phyloP scores from a whole-genome alignment of 2,113 vertebrate genomes.

The Plectropomus leopardus region DNA sequence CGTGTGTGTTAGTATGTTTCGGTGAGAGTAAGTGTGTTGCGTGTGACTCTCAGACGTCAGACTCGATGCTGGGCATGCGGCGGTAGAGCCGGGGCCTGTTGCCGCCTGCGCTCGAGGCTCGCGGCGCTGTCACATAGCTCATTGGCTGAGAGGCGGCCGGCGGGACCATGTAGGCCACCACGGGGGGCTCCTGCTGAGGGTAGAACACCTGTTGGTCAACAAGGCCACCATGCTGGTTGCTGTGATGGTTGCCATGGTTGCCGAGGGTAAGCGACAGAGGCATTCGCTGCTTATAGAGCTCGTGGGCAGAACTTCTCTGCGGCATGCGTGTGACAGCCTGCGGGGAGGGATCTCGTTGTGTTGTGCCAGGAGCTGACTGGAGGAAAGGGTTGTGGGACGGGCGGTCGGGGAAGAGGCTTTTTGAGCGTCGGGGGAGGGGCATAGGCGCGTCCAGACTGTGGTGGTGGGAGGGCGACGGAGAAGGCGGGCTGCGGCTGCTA shows the following conservation, averaged over 20 bases:
- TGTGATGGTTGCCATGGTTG: conserved; percentile 88
- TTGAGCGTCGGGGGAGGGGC: conserved; percentile 90
- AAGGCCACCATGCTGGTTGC: conserved; percentile 77
- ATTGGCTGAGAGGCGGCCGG: conserved; percentile 91
- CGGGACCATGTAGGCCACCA: conserved; percentile 96
- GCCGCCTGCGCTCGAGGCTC: conserved; percentile 95
- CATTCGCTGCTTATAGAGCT: conserved; percentile 94
- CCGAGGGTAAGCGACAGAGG: conserved; percentile 88
- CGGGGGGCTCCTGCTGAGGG: conserved; percentile 89
- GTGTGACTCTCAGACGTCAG: conserved; percentile 90
- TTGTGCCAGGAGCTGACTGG: conserved; percentile 83
- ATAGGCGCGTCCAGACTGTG: conserved; percentile 86
- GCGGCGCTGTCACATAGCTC: conserved; percentile 90
- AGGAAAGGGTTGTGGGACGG: conserved; percentile 95
- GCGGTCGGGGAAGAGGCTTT: conserved; percentile 92
- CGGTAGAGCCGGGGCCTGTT: conserved; percentile 95
- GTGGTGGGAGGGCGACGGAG: conserved; percentile 86
- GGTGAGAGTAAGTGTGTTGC: conserved; percentile 47
- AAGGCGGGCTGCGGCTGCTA: conserved; percentile 85
- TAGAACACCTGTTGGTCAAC: conserved; percentile 83
- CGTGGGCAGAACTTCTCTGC: conserved; percentile 91
- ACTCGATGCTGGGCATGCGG: conserved; percentile 99
- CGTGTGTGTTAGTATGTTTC: conserved; percentile 65
- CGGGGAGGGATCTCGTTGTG: conserved; percentile 73
- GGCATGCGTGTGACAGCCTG: conserved; percentile 89